Evolutionary conservation across 1,140 invertebrate species (phyloP).

Genomic region (Eubasilissa regina): DNA sequence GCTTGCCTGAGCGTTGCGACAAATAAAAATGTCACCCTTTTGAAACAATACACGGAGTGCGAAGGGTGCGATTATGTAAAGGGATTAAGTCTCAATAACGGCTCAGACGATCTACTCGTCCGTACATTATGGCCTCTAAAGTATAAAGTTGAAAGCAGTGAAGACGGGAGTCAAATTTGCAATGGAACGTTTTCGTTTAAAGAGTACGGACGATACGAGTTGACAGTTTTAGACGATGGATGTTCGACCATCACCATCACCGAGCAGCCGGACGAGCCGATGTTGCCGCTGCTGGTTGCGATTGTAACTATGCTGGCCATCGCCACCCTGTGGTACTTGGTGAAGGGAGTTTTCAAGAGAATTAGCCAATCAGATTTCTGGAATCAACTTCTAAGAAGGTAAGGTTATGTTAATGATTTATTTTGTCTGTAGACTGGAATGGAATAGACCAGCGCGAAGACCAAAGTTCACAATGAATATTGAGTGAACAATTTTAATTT

Average conservation of each 20-base stretch:
- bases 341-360: constrained; percentile 68
- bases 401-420: constrained; percentile 54
- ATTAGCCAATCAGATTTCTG: constrained; percentile 66
- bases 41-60: constrained; percentile 53
- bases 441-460: no score
- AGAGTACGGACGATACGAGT: constrained; percentile 67
- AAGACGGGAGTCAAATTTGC: constrained; percentile 63
- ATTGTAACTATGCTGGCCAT: constrained; percentile 67
- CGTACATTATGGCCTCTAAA: constrained; percentile 64
- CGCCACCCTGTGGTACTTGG: constrained; percentile 70
- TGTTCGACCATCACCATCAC: constrained; percentile 65
- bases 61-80: constrained; percentile 49
- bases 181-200: constrained; percentile 64
- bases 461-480: no score
- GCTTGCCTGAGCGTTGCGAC: constrained; percentile 46
- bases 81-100: constrained; percentile 49
- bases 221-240: constrained; percentile 63
- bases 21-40: constrained; percentile 48
- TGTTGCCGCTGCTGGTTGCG: constrained; percentile 67
- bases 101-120: constrained; percentile 59
- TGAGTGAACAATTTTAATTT: no score
- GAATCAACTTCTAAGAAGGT: constrained; percentile 65
- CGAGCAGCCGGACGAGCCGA: constrained; percentile 68
- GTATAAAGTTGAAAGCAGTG: constrained; percentile 63
- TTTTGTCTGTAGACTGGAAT: no score